phyloP scores from a whole-genome alignment of 2,888 invertebrate species.

The Lissonota sp. region DNA sequence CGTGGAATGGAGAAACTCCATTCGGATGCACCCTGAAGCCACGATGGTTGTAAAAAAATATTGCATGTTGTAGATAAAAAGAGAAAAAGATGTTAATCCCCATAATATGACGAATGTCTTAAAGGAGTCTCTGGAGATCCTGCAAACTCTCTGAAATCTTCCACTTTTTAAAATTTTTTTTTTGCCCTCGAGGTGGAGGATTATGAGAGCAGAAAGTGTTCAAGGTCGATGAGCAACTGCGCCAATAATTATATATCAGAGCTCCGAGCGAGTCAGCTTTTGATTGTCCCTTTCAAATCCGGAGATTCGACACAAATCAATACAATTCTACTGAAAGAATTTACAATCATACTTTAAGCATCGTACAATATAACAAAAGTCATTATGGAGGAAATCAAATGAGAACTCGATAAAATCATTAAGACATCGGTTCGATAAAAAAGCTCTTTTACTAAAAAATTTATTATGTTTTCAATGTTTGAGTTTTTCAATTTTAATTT shows the following conservation, averaged over 20 bases:
- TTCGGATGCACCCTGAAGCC: constrained; percentile 12
- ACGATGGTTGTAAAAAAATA: neutral
- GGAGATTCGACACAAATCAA: no score
- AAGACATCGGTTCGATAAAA: no score
- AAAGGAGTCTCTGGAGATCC: neutral
- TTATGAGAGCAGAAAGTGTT: constrained; percentile 27
- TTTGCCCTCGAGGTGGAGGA: constrained; percentile 1
- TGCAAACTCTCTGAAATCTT: neutral
- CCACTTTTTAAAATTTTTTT: constrained; percentile 22
- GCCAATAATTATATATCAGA: constrained; percentile 42
- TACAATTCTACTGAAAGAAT: no score
- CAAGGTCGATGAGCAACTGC: constrained; percentile 34
- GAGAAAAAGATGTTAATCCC: neutral
- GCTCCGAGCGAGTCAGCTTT: no score
- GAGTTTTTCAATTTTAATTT: no score
- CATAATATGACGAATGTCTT: neutral
- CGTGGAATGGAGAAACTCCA: constrained; percentile 17
- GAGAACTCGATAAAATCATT: no score
- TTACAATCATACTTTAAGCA: no score
- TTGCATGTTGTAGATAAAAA: neutral
- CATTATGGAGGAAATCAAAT: no score
- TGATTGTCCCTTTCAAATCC: no score
- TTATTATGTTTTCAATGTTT: no score
- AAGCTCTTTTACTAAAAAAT: no score
- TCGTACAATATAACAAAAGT: no score